Evolutionary conservation across 2,797 vertebrate genomes (phyloP), one percentile per base, ranked within the genome.

Genomic region (Leptoclinus maculatus): DNA sequence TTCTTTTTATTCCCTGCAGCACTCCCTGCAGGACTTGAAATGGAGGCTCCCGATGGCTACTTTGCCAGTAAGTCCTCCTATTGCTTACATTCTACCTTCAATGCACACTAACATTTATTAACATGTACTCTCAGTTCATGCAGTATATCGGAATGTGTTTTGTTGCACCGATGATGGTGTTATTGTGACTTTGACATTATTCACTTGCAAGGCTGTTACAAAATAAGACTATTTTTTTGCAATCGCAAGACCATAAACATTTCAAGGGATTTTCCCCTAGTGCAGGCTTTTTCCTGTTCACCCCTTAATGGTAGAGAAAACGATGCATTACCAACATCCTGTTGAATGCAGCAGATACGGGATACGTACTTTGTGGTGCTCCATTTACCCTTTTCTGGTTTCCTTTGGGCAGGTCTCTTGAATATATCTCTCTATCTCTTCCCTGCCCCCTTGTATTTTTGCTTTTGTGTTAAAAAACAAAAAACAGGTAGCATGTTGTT

Each of bases 11-110:
- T 75, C 54, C 74, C 95, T 94, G 83, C 96, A 98, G 97, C 88
- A 90, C 94, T 96, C 95, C 96, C 94, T 94, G 39, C 93, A 94
- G 96, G 94, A 94, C 95, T 91, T 87, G 92, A 93, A 89, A 95
- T 94, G 93, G 94, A 95, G 87, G 78, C 89, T 70, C 64, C 92
- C 0, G 89, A 92, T 88, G 92, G 80, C 80, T 93, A 91, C 90
- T 83, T 83, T 88, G 81, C 92, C 19, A 94, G 95, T 96, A 95
- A 96, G 95, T 94, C 57, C 54, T 63, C 16, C 23, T 41, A 34
- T 78, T 4, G 5, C 19, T 79, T 25, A 25, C 36, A 75, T 27
- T 16, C 66, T 62, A 59, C 23, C 39, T 57, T 79, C 62, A 71
- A 5, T 63, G 17, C 41, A 39, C 14, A 19, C 2, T 34, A 13